phyloP scores from a whole-genome alignment of 2,888 invertebrate genomes.

The Cylloceria caligata region DNA sequence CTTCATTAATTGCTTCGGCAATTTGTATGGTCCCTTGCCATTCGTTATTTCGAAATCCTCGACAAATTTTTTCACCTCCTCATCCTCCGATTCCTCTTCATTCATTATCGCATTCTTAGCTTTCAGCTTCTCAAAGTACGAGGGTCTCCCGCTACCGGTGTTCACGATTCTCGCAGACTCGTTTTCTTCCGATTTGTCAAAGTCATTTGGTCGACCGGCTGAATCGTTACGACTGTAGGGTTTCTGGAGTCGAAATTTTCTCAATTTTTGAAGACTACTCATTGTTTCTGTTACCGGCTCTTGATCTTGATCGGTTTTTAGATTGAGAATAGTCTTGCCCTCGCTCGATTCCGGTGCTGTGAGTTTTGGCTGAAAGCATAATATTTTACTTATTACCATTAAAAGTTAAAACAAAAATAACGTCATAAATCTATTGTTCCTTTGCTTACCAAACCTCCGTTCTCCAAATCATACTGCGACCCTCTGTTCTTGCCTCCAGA shows the following conservation, averaged over 20 bases:
- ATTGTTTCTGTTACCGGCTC: conserved; percentile 78
- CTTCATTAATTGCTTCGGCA: conserved; percentile 69
- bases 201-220: conserved; percentile 39
- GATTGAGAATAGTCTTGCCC: conserved; percentile 66
- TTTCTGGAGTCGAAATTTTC: conserved; percentile 78
- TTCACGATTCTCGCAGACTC: conserved; percentile 34
- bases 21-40: conserved; percentile 63
- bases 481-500: conserved; percentile 70
- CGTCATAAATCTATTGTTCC: conserved; percentile 6
- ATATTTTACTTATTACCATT: conserved; percentile 21
- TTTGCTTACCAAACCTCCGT: conserved; percentile 74
- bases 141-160: conserved; percentile 36
- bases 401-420: conserved; percentile 24
- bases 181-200: conserved; percentile 56
- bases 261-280: conserved; percentile 76
- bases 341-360: conserved; percentile 70
- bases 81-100: conserved; percentile 62
- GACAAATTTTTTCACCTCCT: conserved; percentile 64
- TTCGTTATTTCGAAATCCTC: conserved; percentile 57
- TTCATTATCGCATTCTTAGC: conserved; percentile 55
- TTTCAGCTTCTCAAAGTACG: conserved; percentile 55
- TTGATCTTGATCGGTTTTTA: conserved; percentile 50
- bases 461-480: conserved; percentile 69
- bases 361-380: conserved; percentile 70
- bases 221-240: conserved; percentile 69